Conservation (phyloP, 92 coral and sea anemone genomes). For the Bergia puertoricense region DNA sequence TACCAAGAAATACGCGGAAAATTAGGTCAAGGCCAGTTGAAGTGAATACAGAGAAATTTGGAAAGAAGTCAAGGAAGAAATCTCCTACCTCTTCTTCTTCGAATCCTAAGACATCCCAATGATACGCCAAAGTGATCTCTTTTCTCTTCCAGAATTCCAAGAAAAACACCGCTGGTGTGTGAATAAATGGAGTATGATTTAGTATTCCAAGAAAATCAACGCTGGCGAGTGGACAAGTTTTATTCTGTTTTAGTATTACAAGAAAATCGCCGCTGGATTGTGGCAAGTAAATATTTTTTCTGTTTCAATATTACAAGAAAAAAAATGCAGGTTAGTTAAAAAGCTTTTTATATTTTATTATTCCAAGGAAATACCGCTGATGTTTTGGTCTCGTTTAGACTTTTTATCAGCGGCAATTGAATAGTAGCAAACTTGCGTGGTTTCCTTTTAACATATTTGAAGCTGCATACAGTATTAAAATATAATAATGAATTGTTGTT, state of each 20-base stretch:
- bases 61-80: neutral
- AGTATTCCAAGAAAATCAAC: neutral
- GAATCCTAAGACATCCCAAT: constrained; percentile 85
- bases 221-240: constrained; percentile 49
- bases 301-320: neutral
- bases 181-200: neutral
- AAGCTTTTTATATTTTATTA: neutral
- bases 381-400: neutral
- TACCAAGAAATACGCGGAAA: neutral
- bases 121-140: constrained; percentile 76
- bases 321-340: neutral
- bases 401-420: too few species aligned
- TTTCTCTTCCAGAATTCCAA: constrained; percentile 95
- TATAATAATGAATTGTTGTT: neutral
- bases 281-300: neutral
- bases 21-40: neutral
- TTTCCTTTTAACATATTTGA: too few species aligned
- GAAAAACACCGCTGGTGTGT: constrained; percentile 79
- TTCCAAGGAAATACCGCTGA: neutral
- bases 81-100: constrained; percentile 80
- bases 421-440: too few species aligned
- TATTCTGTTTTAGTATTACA: too few species aligned
- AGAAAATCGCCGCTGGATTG: neutral
- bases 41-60: neutral
- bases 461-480: too few species aligned